Conservation (phyloP, 64 coral and sea anemone genomes). For the Acropora yongei region DNA sequence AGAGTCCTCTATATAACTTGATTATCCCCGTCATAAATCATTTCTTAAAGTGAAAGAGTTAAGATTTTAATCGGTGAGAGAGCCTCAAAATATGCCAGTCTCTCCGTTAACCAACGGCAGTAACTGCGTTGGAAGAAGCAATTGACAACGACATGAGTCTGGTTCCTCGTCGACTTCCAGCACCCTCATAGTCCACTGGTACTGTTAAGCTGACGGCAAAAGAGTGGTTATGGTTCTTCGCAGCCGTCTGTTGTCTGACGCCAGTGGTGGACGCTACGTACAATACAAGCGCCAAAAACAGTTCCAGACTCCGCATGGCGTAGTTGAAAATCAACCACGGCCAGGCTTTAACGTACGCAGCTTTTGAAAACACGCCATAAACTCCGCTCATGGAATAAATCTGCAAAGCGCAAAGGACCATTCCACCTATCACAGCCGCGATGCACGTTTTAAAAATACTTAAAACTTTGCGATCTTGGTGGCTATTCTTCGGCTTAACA, state of each 20-base stretch:
- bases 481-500: background rate
- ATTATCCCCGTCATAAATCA: background rate
- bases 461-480: slow-evolving; percentile 16
- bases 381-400: slow-evolving; percentile 60
- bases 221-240: background rate
- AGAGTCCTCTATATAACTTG: no score
- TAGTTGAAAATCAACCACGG: slow-evolving; percentile 74
- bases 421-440: slow-evolving; percentile 41
- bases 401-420: slow-evolving; percentile 30
- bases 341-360: slow-evolving; percentile 38
- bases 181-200: no score
- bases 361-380: slow-evolving; percentile 48
- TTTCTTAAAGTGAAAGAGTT: background rate
- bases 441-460: slow-evolving; percentile 54
- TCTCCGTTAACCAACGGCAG: background rate
- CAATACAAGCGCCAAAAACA: slow-evolving; percentile 42
- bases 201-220: background rate
- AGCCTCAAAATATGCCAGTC: background rate
- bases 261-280: slow-evolving; percentile 17
- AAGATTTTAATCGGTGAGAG: background rate
- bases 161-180: background rate
- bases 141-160: background rate
- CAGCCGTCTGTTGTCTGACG: background rate
- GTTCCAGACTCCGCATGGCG: slow-evolving; percentile 46
- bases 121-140: background rate